Evolutionary conservation across 2,888 invertebrate species (phyloP).

Genomic region (Leptinotarsa peninsularis): DNA sequence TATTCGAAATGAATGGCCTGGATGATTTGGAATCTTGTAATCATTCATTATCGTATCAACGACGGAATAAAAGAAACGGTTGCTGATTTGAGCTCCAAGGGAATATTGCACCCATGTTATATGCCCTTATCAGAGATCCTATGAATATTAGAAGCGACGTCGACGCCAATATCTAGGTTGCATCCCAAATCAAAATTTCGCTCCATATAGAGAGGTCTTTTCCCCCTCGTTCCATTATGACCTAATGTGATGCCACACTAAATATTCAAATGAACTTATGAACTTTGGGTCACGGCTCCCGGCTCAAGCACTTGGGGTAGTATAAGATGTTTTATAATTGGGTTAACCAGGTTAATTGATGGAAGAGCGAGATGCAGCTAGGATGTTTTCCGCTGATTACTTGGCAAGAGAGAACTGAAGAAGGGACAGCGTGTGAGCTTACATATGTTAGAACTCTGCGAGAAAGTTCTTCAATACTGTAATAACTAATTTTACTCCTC

Average conservation of each 20-base stretch:
- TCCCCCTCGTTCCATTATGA: constrained; percentile 26
- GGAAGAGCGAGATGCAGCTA: neutral
- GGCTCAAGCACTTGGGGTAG: neutral
- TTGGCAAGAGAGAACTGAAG: neutral
- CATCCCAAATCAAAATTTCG: constrained; percentile 2
- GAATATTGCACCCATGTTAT: too few relatives aligned
- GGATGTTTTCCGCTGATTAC: neutral
- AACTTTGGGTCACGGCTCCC: constrained; percentile 1
- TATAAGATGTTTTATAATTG: constrained; percentile 20
- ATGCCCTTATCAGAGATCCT: neutral
- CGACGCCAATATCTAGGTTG: constrained; percentile 5
- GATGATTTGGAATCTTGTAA: too few relatives aligned
- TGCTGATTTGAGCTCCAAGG: too few relatives aligned
- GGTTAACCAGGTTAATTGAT: constrained; percentile 2
- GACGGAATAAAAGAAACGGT: too few relatives aligned
- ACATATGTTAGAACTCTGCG: too few relatives aligned
- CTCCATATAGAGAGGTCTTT: neutral
- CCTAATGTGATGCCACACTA: constrained; percentile 33
- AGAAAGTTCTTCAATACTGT: too few relatives aligned
- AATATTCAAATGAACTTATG: constrained; percentile 35
- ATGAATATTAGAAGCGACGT: constrained; percentile 14
- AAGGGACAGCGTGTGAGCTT: neutral
- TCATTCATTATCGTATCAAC: too few relatives aligned
- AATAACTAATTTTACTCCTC: too few relatives aligned
- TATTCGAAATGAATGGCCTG: too few relatives aligned